These are phyloP conservation scores for Aptenodytes forsteri DNA, from an alignment of 2,113 vertebrate genomes.

Conservation along the genomic window DNA sequence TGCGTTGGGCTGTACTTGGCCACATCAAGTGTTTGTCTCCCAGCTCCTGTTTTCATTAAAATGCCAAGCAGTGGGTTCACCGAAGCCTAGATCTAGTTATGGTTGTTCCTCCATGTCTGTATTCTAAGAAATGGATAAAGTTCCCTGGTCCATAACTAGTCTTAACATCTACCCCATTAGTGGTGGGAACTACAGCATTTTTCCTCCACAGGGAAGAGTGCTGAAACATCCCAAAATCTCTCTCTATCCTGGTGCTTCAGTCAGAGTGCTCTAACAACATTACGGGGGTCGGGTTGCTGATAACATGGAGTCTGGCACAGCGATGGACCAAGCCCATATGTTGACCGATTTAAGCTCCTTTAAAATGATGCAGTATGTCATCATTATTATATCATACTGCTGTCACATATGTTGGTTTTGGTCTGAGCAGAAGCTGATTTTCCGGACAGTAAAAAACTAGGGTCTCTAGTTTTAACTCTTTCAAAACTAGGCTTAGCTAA, in stretches of 20 bases:
- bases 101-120: not conserved
- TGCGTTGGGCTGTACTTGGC: not conserved
- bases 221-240: not conserved
- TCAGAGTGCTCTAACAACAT: not conserved
- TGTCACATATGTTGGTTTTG: not conserved
- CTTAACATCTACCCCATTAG: not conserved
- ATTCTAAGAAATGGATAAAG: not conserved
- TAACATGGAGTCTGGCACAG: not conserved
- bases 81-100: accelerated
- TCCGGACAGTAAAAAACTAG: not conserved
- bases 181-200: not conserved
- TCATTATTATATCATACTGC: not conserved
- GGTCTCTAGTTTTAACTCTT: not conserved
- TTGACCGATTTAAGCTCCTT: not conserved
- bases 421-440: not conserved
- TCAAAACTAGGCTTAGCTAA: not conserved
- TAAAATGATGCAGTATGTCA: not conserved
- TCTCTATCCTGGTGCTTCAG: not conserved
- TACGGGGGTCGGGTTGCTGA: not conserved
- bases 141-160: not conserved
- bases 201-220: not conserved
- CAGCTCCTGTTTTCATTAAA: not conserved
- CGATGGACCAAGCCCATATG: not conserved
- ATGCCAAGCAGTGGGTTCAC: not conserved
- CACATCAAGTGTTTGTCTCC: not conserved